Base-by-base conservation (phyloP, 1,140 invertebrate genomes). In the Bombus breviceps region DNA sequence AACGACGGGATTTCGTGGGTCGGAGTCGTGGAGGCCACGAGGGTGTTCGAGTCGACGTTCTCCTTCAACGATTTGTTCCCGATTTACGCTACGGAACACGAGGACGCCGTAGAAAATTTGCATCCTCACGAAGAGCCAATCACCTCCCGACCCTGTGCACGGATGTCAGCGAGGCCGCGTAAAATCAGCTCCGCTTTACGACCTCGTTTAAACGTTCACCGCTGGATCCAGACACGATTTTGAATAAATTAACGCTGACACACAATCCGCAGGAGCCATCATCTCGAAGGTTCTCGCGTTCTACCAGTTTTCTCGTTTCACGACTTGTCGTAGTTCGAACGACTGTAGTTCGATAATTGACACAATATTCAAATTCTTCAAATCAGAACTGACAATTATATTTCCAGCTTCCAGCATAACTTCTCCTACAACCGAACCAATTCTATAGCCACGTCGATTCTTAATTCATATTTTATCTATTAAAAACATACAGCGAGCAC, bases 241-340 rank as follows among this genome's bases (percentile, higher is more conserved):
- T 84, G 89, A 91, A 91, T 91, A 91, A 91, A 91, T 91, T 91
- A 88, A 71, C 90, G 85, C 85, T 59, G 86, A 87, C 82, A 76
- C 73, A 68, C 43, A 34, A 22, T 37, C 39, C 28, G 18, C 62
- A 18, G 22, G 37, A 88, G 47, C 57, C 37, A 25, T 68, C 59
- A 32, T 25, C 5, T 73, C 25, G 3, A 10, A 25, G 34, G 34
- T 83, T 68, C 39, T 22, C 18, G 1, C 28, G 39, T 5, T 3
- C 18, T 18, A 41, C 41, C 57, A 71, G 57, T 62, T 74, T 74
- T 57, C 74, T n/a, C 22, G 66, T 53, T n/a, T 34, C 32, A 79
- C n/a, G 47, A 22, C 47, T 22, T 22, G 32, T 10, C 15, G 3
- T 37, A 8, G 6, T 8, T 66, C 2, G 32, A 15, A 2, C 12